Evolutionary conservation across 2,888 invertebrate genomes (phyloP), one percentile per base, ranked within the genome.

Genomic region (Patella caerulea): DNA sequence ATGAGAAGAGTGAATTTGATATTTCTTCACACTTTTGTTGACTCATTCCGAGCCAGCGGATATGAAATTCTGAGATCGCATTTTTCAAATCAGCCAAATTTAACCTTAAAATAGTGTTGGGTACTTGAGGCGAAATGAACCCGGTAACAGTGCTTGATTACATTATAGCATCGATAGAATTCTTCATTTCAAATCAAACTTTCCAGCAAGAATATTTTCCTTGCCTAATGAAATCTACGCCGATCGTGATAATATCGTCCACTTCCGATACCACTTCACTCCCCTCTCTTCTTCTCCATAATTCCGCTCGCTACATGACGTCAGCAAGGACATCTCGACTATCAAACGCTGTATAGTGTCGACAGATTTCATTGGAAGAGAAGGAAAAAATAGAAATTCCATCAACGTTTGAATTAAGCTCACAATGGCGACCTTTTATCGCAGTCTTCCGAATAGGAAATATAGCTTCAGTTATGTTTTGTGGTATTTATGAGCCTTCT

Each of bases 191-290:
- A 78, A 77, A 74, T 81, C 81, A 78, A 78, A 81, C 78, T 74
- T 76, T 73, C 75, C 78, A 73, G 75, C 78, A 81, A 81, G 81
- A 75, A 77, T 81, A 81, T 81, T 81, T 81, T 81, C 72, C 78
- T 77, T 77, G 78, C 77, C 77, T 81, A 81, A 81, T 81, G 81
- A 81, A 81, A 81, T 81, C 70, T 81, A 78, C 76, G 69, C 72
- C 72, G 70, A 53, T 29, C 34, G 69, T 19, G 75, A 75, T 75
- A 75, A 75, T 75, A 70, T 75, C 34, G 53, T n/a, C 55, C 71
- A 55, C 75, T 71, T 17, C 55, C 70, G 75, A 55, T 54, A 70
- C 55, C 53, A 75, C 54, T 71, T 65, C 65, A 65, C 19, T 24
- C 65, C 19, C 19, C 65, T 65, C 19, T 24, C 65, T 24, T 14